Conservation (phyloP, 2,113 vertebrate genomes). For the Microcebus jonahi region DNA sequence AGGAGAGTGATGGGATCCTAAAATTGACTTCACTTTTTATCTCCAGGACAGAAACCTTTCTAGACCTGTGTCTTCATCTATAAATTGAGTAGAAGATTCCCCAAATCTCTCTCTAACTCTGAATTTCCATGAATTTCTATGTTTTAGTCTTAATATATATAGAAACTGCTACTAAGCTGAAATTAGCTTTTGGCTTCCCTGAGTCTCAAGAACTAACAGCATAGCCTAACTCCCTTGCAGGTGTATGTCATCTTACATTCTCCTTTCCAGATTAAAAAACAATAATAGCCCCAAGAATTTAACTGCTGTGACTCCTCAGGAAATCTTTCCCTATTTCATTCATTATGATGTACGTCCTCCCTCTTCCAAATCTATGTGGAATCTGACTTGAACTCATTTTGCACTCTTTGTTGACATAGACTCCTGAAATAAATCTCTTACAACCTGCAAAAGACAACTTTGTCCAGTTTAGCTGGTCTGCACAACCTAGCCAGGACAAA, state of each 20-base stretch:
- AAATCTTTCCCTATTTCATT: conserved; percentile 19
- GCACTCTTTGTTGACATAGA: conserved; percentile 15
- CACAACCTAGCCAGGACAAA: neutral
- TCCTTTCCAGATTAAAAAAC: neutral
- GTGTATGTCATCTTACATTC: conserved; percentile 7
- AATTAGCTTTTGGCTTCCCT: neutral
- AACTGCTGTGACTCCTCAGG: conserved; percentile 28
- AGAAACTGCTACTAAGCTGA: neutral
- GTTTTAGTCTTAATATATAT: neutral
- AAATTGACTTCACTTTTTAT: neutral
- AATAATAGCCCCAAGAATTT: neutral
- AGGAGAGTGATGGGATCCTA: neutral
- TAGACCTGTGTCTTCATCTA: neutral
- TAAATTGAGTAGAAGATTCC: neutral
- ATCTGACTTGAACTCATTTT: neutral
- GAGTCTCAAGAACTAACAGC: conserved; percentile 4
- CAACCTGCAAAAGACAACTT: neutral
- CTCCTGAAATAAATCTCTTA: conserved; percentile 10
- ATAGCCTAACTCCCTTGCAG: neutral
- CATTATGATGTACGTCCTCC: neutral
- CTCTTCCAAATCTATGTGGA: neutral
- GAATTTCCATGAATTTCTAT: neutral
- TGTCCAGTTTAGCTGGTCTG: neutral
- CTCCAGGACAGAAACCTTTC: neutral
- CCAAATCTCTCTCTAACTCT: neutral